Evolutionary conservation across 2,888 invertebrate species (phyloP), one percentile per base, ranked within the genome.

Genomic region (Ophion obscuratus): DNA sequence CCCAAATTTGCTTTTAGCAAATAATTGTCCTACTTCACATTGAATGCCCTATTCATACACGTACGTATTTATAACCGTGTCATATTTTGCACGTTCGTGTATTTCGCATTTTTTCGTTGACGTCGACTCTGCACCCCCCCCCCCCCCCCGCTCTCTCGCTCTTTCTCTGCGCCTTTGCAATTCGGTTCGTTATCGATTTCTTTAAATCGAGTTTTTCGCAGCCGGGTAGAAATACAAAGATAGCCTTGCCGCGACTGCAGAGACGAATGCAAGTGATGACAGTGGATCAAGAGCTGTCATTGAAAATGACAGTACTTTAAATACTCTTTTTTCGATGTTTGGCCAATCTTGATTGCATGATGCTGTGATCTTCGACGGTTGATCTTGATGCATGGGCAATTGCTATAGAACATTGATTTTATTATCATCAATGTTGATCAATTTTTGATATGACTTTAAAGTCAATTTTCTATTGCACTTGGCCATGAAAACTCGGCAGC

Each of bases 151-250:
- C 44, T 14, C 27, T 66, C 66, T 11, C 20, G 17, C 7, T 24
- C 36, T 31, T 4, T 70, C 27, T 61, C 17, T 75, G 11, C 47
- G 17, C 53, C 36, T 64, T 74, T 62, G 59, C 40, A 64, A 73
- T 78, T 83, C 68, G 74, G 31, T 36, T 75, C 66, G 70, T 64
- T 86, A 86, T 86, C 81, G 86, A 86, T 86, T 83, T 81, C 59
- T 81, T 68, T 76, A 73, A 77, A 83, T 78, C 66, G 68, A 83
- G 66, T 77, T 64, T 27, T 81, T 78, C 67, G 70, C 61, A 61
- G 59, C n/a, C 31, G 36, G 68, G 83, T 81, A 77, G 40, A 78
- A 78, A 70, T 70, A 71, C 40, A 47, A 70, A 70, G 74, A 64
- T 70, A 62, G 68, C 57, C 36, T 62, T 67, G 61, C 68, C 36